Conservation (phyloP, 1,140 invertebrate genomes). For the Dendroctonus ponderosae region DNA sequence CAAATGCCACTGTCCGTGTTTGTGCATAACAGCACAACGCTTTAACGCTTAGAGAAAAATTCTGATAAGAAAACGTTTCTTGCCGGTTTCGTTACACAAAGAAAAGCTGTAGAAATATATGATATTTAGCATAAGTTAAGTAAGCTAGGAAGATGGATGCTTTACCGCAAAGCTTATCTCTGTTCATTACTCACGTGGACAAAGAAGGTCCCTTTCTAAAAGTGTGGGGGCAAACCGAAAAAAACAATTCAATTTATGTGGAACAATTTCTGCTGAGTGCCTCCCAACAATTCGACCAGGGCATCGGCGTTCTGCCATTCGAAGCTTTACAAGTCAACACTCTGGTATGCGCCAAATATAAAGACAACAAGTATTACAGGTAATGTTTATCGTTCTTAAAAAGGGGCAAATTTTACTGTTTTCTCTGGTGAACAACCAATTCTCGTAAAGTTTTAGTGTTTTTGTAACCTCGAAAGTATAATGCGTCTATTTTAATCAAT, state of each 20-base stretch:
- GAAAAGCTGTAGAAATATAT: background rate
- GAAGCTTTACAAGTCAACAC: constrained; percentile 52
- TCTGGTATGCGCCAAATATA: constrained; percentile 64
- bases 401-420: too few relatives aligned
- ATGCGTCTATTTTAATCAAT: too few relatives aligned
- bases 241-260: constrained; percentile 55
- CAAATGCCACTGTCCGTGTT: too few relatives aligned
- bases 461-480: too few relatives aligned
- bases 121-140: background rate
- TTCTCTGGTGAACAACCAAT: too few relatives aligned
- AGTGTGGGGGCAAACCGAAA: constrained; percentile 63
- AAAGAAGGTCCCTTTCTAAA: constrained; percentile 63
- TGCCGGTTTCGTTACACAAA: background rate
- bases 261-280: constrained; percentile 56
- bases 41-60: background rate
- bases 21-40: too few relatives aligned
- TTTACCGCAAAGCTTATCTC: constrained; percentile 22
- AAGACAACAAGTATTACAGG: constrained; percentile 63
- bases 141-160: constrained; percentile 6
- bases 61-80: background rate
- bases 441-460: too few relatives aligned
- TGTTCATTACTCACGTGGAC: constrained; percentile 63
- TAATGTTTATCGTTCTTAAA: background rate
- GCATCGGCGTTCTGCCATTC: constrained; percentile 48
- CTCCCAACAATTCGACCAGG: constrained; percentile 53